Percentiles rank a stretch among this genome's conserved stretches.
Conservation (phyloP, 2,888 invertebrate species). For the Achlya flavicornis region DNA sequence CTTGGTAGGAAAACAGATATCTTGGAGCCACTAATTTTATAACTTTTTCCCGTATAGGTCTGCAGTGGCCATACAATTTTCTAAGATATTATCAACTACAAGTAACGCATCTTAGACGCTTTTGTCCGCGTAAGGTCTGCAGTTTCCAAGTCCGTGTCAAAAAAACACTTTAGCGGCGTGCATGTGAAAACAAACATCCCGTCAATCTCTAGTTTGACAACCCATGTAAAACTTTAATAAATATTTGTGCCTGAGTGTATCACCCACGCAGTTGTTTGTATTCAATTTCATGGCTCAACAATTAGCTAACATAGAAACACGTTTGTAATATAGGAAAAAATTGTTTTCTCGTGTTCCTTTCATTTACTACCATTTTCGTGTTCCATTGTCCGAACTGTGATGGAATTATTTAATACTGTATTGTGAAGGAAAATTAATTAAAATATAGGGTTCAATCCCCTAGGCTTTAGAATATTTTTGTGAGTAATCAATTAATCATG, state of each 20-base stretch:
- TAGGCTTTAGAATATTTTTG: neutral
- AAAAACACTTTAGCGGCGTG: too few relatives aligned
- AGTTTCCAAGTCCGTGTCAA: too few relatives aligned
- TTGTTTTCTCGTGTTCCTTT: neutral
- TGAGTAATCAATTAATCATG: neutral
- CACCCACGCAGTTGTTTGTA: conserved; percentile 30
- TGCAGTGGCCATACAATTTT: too few relatives aligned
- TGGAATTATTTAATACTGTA: neutral
- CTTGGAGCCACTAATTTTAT: too few relatives aligned
- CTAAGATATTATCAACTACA: too few relatives aligned
- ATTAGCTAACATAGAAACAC: conserved; percentile 50
- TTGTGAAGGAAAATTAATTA: neutral
- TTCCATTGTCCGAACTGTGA: neutral
- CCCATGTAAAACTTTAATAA: conserved; percentile 16
- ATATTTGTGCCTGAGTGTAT: conserved; percentile 22
- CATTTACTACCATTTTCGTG: neutral
- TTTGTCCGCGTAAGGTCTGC: too few relatives aligned
- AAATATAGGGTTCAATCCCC: neutral
- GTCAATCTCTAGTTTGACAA: neutral
- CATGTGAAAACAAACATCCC: too few relatives aligned
- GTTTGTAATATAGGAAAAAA: conserved; percentile 38
- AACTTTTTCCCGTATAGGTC: too few relatives aligned
- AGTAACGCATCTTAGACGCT: too few relatives aligned
- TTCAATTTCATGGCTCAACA: conserved; percentile 55
- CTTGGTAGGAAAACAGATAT: too few relatives aligned